These are phyloP conservation scores for Muscicapa adusta DNA, from an alignment of 2,113 vertebrate species.

Conservation along the genomic window DNA sequence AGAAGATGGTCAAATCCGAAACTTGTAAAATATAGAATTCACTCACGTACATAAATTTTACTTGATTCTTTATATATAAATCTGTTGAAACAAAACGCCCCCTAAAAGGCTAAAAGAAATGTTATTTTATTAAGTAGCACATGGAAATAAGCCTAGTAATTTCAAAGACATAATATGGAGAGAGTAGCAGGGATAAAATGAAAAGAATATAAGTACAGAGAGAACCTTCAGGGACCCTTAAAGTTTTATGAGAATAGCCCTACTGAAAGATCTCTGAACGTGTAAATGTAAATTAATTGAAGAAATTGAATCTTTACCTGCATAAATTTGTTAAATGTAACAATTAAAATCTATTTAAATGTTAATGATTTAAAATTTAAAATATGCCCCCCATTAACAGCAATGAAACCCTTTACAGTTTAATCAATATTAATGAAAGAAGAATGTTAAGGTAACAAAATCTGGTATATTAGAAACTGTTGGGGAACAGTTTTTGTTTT, in stretches of 20 bases:
- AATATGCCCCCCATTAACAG: constrained; percentile 20
- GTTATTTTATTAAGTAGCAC: constrained; percentile 1
- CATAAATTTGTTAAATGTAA: constrained; percentile 47
- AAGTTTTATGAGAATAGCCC: constrained; percentile 36
- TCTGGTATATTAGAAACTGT: constrained; percentile 18
- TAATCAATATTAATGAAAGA: constrained; percentile 61
- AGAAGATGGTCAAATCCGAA: neutral
- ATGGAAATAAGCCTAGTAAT: constrained; percentile 21
- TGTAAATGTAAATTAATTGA: constrained; percentile 52
- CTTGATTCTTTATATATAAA: neutral
- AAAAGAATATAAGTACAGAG: constrained; percentile 15
- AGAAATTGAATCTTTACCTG: constrained; percentile 42
- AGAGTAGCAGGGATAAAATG: neutral
- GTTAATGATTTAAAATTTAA: constrained; percentile 49
- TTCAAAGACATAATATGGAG: constrained; percentile 34
- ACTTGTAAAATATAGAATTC: neutral
- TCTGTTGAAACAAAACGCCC: constrained; percentile 10
- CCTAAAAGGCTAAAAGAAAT: neutral
- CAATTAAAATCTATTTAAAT: constrained; percentile 61
- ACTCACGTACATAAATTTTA: neutral
- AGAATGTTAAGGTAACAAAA: constrained; percentile 59
- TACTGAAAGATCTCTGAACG: neutral
- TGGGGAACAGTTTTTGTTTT: neutral
- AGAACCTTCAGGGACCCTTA: constrained; percentile 29
- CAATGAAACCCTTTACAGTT: constrained; percentile 29